A percentile compares a stretch with the other conserved stretches of the same genome.
Evolutionary conservation across 2,797 vertebrate species (phyloP).

Genomic region (Australoheros facetus): DNA sequence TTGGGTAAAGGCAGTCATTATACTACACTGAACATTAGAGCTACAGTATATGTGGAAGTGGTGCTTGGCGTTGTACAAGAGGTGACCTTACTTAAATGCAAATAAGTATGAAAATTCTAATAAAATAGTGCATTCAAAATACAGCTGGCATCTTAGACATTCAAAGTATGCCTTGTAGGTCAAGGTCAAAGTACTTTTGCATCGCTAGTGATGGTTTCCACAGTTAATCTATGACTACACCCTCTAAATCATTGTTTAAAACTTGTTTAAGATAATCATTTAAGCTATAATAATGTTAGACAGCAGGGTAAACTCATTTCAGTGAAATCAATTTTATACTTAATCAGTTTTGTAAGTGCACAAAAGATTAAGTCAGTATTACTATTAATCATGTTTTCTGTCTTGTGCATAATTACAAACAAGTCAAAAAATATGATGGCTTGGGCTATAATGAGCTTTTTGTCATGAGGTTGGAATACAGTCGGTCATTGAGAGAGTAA

Average conservation of each 20-base stretch:
- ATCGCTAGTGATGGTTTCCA: background rate
- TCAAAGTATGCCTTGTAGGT: background rate
- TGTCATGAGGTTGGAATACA: background rate
- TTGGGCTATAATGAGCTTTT: conserved; percentile 5
- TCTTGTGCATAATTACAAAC: conserved; percentile 25
- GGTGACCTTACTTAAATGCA: background rate
- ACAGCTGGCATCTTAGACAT: background rate
- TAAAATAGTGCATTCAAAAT: conserved; percentile 2
- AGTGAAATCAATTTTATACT: background rate
- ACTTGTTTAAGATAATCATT: background rate
- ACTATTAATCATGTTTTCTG: conserved; percentile 18
- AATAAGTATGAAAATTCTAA: background rate
- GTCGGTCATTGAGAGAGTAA: background rate
- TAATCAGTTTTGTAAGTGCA: conserved; percentile 17
- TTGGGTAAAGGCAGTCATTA: background rate
- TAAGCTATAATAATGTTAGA: background rate
- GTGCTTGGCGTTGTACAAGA: background rate
- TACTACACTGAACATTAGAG: background rate
- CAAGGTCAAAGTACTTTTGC: background rate
- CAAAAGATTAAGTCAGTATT: conserved; percentile 16
- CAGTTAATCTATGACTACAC: background rate
- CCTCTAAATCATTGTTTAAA: background rate
- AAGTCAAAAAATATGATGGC: conserved; percentile 3
- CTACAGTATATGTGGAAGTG: background rate
- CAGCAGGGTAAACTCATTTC: background rate